phyloP scores from a whole-genome alignment of 2,797 vertebrate species.

The Tympanoctomys barrerae region DNA sequence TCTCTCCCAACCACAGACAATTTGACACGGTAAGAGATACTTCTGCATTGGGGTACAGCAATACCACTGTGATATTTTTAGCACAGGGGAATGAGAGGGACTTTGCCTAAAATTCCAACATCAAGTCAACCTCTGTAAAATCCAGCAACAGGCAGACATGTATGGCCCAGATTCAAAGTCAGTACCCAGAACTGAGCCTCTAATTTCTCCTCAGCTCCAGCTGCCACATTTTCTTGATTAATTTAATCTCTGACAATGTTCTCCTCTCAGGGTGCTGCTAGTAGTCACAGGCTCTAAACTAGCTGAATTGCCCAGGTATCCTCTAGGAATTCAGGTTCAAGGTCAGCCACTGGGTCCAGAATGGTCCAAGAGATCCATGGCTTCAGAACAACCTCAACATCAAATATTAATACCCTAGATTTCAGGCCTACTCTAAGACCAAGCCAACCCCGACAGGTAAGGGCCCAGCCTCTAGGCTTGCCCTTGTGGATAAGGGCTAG shows the following conservation, averaged over 20 bases:
- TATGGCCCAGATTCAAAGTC: neutral
- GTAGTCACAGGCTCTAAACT: too few species aligned
- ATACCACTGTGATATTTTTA: neutral
- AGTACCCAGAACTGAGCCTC: neutral
- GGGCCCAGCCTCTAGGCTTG: neutral
- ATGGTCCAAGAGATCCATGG: neutral
- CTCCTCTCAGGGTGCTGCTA: neutral
- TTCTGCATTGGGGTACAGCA: too few species aligned
- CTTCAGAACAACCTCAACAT: neutral
- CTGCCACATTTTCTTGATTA: neutral
- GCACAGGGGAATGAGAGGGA: neutral
- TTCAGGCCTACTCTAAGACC: neutral
- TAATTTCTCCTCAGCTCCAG: neutral
- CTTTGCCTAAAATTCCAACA: neutral
- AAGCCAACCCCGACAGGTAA: neutral
- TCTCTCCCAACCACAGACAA: neutral
- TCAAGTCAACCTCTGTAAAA: neutral
- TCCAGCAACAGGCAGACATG: neutral
- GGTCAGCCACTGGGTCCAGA: too few species aligned
- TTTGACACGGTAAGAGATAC: neutral
- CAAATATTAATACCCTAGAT: neutral
- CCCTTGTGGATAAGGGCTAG: neutral
- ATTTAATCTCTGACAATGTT: neutral
- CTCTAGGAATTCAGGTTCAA: neutral
- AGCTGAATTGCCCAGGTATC: too few species aligned